Evolutionary conservation across 2,113 vertebrate genomes (phyloP), one percentile per base, ranked within the genome.

Genomic region (Arizona elegans): DNA sequence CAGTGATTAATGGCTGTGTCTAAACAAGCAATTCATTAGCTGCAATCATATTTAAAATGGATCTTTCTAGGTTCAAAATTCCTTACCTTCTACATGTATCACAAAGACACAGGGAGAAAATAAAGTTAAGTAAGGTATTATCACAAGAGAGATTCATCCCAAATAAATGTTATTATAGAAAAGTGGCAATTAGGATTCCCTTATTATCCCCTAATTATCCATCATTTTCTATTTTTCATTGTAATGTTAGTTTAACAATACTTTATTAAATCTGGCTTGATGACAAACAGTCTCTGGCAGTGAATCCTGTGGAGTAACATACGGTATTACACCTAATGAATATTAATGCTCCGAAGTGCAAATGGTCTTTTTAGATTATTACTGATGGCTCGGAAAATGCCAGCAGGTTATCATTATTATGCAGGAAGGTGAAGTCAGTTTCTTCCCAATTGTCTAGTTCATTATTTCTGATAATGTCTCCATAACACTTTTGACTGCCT

Each of bases 241-340:
- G 96, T 97, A 97, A 98, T 98, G 97, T 98, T 98, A 98, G 97
- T 97, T 98, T 98, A 98, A 98, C 97, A 97, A 97, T 98, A 96
- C 97, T 97, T 98, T 98, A 98, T 98, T 98, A 98, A 98, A 97
- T 97, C 97, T 98, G 97, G 97, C 97, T 98, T 98, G 98, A 96
- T 98, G 98, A 98, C 97, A 98, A 98, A 97, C 96, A 97, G 96
- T 97, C 97, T 98, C 96, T 97, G 97, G 97, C 97, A 96, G 3
- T 92, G 93, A 92, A 94, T 96, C 97, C 97, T 97, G 97, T 97
- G 97, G 98, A 95, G 97, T 95, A 97, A 95, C 98, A 98, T 98
- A 98, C 97, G 97, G 97, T 88, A 93, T 95, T 97, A 96, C 93
- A 97, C 95, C 96, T 97, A 98, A 98, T 98, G 97, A 98, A 98